Evolutionary conservation across 2,113 vertebrate genomes (phyloP), one percentile per base, ranked within the genome.

Genomic region (Sorex araneus): DNA sequence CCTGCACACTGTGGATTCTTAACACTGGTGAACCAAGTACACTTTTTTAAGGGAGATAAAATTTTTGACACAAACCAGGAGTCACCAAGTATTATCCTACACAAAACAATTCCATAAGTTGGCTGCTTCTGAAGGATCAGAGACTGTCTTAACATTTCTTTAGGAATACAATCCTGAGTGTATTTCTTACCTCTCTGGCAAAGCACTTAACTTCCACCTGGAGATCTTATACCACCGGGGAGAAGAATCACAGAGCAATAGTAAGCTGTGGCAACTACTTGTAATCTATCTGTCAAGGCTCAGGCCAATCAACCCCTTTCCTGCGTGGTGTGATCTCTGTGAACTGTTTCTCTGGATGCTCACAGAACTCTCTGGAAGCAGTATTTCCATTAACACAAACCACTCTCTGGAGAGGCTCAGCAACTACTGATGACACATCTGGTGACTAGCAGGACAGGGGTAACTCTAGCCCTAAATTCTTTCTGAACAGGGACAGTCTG

Each of bases 361-460:
- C 4, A 18, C 8, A 36, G 10, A 75, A 30, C 27, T 32, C 64
- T 47, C 69, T 19, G 8, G 3, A 13, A n/a, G 40, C 28, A 80
- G 50, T 43, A 28, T 0, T 16, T 11, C 57, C 36, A 18, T 5
- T 32, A n/a, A 60, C 8, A 45, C 0, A 34, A 18, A 16, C 0
- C 73, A 27, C 5, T 18, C 67, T 34, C 27, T 13, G 32, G 28
- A 78, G 19, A 70, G 50, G 43, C 77, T 83, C 27, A 63, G 12
- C 30, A 69, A 92, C 43, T 28, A 43, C 21, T 28, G 5, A 11
- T 4, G 18, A 28, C 0, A 2, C 10, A 13, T 74, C 21, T 70
- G 13, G 36, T 34, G 28, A 11, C 5, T 18, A 1, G 28, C 40
- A 11, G 3, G 12, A 11, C 0, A 8, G 12, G 27, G 12, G 30